Conservation (phyloP, 2,888 invertebrate species). For the Pseudococcus longispinus region DNA sequence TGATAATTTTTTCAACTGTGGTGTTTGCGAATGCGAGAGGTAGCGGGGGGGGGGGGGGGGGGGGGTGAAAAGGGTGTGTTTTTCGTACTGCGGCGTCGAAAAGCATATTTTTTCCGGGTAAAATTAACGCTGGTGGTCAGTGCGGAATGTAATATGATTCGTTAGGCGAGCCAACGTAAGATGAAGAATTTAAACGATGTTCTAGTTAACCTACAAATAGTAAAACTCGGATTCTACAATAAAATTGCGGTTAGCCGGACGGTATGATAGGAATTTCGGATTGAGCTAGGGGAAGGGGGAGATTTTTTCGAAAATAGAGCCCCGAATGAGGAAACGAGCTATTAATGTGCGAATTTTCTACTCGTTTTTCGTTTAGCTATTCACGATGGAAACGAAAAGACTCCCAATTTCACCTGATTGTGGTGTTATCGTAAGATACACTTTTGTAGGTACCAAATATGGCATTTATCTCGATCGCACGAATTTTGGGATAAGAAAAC, state of each 20-base stretch:
- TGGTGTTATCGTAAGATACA: neutral
- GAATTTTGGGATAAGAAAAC: neutral
- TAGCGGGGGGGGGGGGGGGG: neutral
- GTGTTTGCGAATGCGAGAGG: neutral
- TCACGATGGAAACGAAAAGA: neutral
- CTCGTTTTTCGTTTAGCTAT: neutral
- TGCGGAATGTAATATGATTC: constrained; percentile 17
- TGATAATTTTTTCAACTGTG: neutral
- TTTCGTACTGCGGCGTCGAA: neutral
- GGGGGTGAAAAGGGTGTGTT: neutral
- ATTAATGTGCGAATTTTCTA: neutral
- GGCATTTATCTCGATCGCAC: neutral
- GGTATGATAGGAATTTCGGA: constrained; percentile 9
- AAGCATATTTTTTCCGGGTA: neutral
- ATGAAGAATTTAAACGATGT: constrained; percentile 30
- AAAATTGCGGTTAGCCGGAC: constrained; percentile 7
- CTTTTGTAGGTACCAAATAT: neutral
- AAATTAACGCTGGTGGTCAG: constrained; percentile 13
- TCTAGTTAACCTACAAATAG: constrained; percentile 12
- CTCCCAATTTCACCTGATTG: neutral
- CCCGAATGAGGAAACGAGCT: neutral
- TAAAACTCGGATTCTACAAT: constrained; percentile 31
- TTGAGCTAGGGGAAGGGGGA: neutral
- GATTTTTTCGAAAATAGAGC: neutral
- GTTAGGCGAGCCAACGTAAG: constrained; percentile 8